Base-by-base conservation (phyloP, 2,888 invertebrate genomes). In the Lithosia quadra region DNA sequence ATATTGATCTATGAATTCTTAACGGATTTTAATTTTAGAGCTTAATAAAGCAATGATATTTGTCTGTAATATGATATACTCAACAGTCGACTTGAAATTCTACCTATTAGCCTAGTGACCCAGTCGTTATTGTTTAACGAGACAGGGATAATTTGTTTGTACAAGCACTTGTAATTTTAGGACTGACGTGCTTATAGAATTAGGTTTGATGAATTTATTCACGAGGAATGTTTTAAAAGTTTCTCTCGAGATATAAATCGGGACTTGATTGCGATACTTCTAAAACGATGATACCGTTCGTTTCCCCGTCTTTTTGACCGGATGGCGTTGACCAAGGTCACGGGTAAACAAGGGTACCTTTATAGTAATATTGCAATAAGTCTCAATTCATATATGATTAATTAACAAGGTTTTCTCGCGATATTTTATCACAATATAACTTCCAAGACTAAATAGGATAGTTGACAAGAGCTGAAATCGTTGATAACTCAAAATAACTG, bases 61-160 rank as follows among this genome's bases (percentile, higher is more conserved):
- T 66, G 39, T 69, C 57, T 65, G 65, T 65, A 53, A 69, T n/a
- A 65, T 61, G 67, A 63, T 72, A 72, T 72, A 72, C 72, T 74
- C 64, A 74, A 74, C 59, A 63, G 62, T 74, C 34, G 72, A 71
- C 59, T 65, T 65, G n/a, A 65, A 33, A 43, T 1, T 65, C 7
- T 21, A 49, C 49, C 9, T n/a, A 43, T 33, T 18, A 58, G 22
- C 60, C 9, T 36, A 60, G 21, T n/a, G 34, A 36, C 24, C 36
- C n/a, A 58, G n/a, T 58, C n/a, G 58, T 33, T 62, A 39, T 39
- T 60, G 36, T 34, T 18, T 36, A 34, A 60, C 34, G 10, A 59
- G 21, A n/a, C 36, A 60, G 34, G 60, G 36, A 58, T 56, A 15
- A 13, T 56, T 24, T 34, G 28, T 36, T 65, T 58, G n/a, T 39